A percentile compares a stretch with the other conserved stretches of the same genome.
Conservation (phyloP, 1,140 invertebrate genomes). For the Diplogasteroides magnus region DNA sequence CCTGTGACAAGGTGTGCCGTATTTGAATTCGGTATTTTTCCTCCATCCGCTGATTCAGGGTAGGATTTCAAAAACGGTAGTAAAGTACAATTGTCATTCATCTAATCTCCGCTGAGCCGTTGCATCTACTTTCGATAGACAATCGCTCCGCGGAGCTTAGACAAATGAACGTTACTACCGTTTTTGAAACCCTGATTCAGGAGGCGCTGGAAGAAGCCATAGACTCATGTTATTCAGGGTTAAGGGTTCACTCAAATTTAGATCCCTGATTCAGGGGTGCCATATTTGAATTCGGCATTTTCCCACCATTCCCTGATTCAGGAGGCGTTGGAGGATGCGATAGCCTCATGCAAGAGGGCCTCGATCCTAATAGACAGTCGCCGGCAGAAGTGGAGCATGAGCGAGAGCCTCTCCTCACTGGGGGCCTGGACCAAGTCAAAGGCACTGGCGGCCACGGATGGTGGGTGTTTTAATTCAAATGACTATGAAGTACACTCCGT, state of each 20-base stretch:
- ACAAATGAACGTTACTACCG: too few relatives aligned
- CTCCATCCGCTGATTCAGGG: conserved; percentile 16
- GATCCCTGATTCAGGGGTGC: conserved; percentile 66
- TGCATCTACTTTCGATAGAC: too few relatives aligned
- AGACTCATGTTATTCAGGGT: too few relatives aligned
- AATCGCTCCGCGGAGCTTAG: too few relatives aligned
- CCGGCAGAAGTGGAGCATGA: conserved; percentile 69
- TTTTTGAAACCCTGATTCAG: too few relatives aligned
- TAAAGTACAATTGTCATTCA: too few relatives aligned
- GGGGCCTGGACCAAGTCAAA: conserved; percentile 27
- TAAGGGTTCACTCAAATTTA: too few relatives aligned
- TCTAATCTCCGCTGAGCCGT: too few relatives aligned
- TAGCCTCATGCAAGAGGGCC: conserved; percentile 68
- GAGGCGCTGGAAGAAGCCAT: conserved; percentile 70
- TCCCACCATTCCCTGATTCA: conserved; percentile 50
- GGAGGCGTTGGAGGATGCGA: conserved; percentile 69
- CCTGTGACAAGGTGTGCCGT: conserved; percentile 73
- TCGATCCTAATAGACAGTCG: conserved; percentile 71
- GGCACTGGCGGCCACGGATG: conserved; percentile 28
- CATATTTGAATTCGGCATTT: conserved; percentile 7
- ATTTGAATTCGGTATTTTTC: conserved; percentile 6
- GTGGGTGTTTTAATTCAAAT: too few relatives aligned
- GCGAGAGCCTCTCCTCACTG: conserved; percentile 67
- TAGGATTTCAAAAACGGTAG: too few relatives aligned
- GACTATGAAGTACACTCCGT: too few relatives aligned